These are phyloP conservation scores for Nemurella pictetii DNA, from an alignment of 2,888 invertebrate species.

Conservation along the genomic window DNA sequence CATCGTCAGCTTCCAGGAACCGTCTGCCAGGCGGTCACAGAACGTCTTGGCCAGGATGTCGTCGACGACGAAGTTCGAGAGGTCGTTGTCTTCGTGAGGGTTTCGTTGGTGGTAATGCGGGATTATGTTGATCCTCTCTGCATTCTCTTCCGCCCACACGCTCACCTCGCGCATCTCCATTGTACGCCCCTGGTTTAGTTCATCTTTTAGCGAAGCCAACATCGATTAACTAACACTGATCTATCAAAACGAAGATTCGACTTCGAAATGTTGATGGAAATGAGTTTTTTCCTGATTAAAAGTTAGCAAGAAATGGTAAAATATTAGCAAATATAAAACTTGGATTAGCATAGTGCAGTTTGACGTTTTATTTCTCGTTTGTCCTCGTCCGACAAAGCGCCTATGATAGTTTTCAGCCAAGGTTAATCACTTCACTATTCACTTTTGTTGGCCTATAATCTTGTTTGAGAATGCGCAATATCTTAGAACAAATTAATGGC, in stretches of 20 bases:
- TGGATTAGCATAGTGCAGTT: background rate
- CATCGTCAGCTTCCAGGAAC: constrained; percentile 23
- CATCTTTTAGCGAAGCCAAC: background rate
- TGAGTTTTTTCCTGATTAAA: background rate
- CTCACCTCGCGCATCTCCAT: background rate
- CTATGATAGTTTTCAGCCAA: no score
- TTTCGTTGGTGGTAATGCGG: constrained; percentile 9
- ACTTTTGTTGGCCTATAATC: no score
- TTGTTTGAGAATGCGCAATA: no score
- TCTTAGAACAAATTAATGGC: no score
- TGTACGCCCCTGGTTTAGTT: no score
- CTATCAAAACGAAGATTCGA: no score
- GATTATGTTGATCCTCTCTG: background rate
- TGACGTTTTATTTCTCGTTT: background rate
- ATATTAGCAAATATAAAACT: background rate
- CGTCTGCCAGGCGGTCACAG: constrained; percentile 1
- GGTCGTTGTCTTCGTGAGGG: constrained; percentile 10
- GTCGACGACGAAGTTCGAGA: background rate
- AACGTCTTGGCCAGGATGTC: background rate
- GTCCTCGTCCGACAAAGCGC: background rate
- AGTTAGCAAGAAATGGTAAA: background rate
- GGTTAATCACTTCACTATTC: no score
- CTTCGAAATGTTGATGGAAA: background rate
- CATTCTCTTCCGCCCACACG: constrained; percentile 5
- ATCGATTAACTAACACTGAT: background rate